Base-by-base conservation (phyloP, 2,797 vertebrate species). In the Microctenopoma lineatum region DNA sequence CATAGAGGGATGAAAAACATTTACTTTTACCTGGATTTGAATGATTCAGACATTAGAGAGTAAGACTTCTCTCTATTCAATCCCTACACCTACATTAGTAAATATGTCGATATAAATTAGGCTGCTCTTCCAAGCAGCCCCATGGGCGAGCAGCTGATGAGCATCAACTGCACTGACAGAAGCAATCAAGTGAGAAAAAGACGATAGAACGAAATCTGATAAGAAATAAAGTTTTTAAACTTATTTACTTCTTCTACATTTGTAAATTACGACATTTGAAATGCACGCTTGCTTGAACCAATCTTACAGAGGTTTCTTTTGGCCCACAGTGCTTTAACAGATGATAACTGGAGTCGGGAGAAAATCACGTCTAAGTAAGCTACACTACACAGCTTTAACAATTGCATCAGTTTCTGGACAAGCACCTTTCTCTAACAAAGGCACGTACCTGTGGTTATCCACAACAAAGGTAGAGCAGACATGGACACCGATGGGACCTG, bases 301-400 rank as follows among this genome's bases (percentile, higher is more conserved):
- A 66, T 48, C 39, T 26, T 38, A 4, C 48, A 66, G 56, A 71
- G 66, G 59, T 39, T 70, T 57, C 13, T 64, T 70, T 74, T 73
- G 64, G 44, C 65, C 62, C 47, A 34, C 0, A 0, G 47, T 18
- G 18, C 44, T 39, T 50, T 27, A 61, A 50, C 25, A 63, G 70
- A 66, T 46, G 52, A 53, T 11, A 71, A 36, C 13, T 38, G 27
- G 8, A 47, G 55, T 29, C 41, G 13, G 25, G 44, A 7, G 2
- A 18, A 1, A 4, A 21, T 56, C 14, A 27, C 4, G 27, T 59
- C 25, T 58, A 46, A 63, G 74, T 61, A 64, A 66, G 18, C 27
- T 47, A 51, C 51, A 46, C 38, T 65, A 66, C 39, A 52, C 13
- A 34, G 36, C 53, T 21, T 29, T 32, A 15, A 63, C 58, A 59